Evolutionary conservation across 2,113 vertebrate species (phyloP).

Genomic region (Xyliphius kryptos): DNA sequence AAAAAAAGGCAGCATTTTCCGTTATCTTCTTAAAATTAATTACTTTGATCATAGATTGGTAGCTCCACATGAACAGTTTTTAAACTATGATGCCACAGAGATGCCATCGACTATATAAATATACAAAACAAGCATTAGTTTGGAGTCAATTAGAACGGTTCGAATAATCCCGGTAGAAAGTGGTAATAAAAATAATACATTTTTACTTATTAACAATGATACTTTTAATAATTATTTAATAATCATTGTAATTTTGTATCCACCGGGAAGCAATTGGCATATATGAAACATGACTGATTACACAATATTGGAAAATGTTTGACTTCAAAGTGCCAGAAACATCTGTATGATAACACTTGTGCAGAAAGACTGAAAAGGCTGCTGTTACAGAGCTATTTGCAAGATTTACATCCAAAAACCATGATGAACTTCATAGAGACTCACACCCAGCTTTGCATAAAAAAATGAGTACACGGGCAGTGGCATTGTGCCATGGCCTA

Average conservation of each 20-base stretch:
- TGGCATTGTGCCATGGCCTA: slow-evolving; percentile 8
- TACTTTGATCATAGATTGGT: neutral
- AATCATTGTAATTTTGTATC: slow-evolving; percentile 15
- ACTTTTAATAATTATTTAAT: slow-evolving; percentile 18
- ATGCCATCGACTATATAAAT: neutral
- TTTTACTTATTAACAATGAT: slow-evolving; percentile 4
- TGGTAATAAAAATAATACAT: neutral
- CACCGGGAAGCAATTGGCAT: slow-evolving; percentile 20
- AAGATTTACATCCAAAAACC: slow-evolving; percentile 22
- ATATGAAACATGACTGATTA: slow-evolving; percentile 15
- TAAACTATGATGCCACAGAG: neutral
- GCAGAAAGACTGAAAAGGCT: neutral
- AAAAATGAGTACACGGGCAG: slow-evolving; percentile 3
- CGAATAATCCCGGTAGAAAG: neutral
- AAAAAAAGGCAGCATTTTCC: neutral
- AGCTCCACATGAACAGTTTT: neutral
- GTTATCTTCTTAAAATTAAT: slow-evolving; percentile 9
- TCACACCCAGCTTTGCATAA: neutral
- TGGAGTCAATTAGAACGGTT: slow-evolving; percentile 5
- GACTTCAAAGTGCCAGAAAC: neutral
- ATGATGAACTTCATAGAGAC: slow-evolving; percentile 23
- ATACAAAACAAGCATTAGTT: neutral
- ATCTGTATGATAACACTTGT: neutral
- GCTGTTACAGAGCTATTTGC: slow-evolving; percentile 1
- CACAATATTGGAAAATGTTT: slow-evolving; percentile 5